These are phyloP conservation scores for Maccullochella peelii DNA, from an alignment of 2,113 vertebrate genomes.

Conservation along the genomic window DNA sequence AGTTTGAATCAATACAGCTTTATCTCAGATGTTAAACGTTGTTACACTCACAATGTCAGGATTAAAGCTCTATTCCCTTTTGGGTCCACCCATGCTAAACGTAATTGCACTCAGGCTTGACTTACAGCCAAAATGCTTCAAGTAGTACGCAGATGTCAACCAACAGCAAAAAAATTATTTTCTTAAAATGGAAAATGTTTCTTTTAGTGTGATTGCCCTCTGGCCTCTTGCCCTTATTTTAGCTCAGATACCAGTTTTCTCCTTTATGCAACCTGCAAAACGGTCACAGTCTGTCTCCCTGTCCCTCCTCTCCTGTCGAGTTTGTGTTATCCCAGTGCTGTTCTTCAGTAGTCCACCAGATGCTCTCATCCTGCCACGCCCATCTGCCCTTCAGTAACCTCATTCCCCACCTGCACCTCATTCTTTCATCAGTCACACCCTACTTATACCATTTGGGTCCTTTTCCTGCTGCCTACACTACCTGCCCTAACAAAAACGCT, in stretches of 20 bases:
- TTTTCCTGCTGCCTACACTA: no score
- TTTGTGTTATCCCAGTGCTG: no score
- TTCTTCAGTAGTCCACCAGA: no score
- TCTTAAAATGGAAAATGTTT: not conserved
- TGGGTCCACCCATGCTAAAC: constrained; percentile 14
- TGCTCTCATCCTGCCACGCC: no score
- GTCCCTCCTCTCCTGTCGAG: no score
- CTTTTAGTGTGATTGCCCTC: not conserved
- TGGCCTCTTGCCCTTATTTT: not conserved
- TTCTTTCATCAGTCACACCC: no score
- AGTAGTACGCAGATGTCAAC: not conserved
- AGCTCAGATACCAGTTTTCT: not conserved
- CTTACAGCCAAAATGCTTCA: not conserved
- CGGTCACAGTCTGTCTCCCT: no score
- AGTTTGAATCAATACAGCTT: constrained; percentile 37
- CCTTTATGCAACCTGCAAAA: no score
- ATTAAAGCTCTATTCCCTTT: constrained; percentile 42
- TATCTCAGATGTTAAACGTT: constrained; percentile 15
- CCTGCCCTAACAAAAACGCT: no score
- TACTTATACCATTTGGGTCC: no score
- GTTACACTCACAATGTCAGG: constrained; percentile 25
- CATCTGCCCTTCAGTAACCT: no score
- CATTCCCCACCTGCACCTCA: no score
- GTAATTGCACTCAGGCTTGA: not conserved
- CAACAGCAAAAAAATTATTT: not conserved